These are phyloP conservation scores for Eolophus roseicapilla DNA, from an alignment of 2,113 vertebrate genomes.

Conservation along the genomic window DNA sequence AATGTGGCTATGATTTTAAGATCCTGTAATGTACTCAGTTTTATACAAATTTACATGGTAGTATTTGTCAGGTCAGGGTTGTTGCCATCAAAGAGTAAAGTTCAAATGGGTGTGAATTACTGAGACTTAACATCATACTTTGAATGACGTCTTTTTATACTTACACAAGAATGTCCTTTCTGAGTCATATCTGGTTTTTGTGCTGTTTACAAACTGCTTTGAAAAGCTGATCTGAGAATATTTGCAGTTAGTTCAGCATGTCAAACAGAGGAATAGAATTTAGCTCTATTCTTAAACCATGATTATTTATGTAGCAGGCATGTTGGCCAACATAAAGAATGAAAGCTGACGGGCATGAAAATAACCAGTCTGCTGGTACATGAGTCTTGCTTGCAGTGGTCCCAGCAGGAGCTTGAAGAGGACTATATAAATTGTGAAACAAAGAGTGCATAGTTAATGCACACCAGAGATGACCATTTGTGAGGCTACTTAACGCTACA, in stretches of 20 bases:
- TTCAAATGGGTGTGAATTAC: neutral
- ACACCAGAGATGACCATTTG: neutral
- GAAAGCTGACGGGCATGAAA: constrained; percentile 11
- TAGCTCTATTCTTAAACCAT: constrained; percentile 62
- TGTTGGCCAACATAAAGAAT: constrained; percentile 40
- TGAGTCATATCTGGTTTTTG: constrained; percentile 9
- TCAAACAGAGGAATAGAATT: constrained; percentile 44
- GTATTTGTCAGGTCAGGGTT: neutral
- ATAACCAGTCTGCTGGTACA: neutral
- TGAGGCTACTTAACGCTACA: neutral
- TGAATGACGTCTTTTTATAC: neutral
- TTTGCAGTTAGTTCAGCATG: constrained; percentile 31
- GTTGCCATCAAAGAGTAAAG: neutral
- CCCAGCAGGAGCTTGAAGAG: neutral
- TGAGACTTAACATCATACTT: neutral
- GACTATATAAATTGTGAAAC: neutral
- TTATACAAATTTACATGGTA: neutral
- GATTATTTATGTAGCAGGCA: constrained; percentile 49
- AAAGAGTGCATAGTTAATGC: neutral
- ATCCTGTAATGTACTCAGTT: neutral
- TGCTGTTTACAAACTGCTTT: constrained; percentile 59
- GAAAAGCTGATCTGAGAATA: constrained; percentile 54
- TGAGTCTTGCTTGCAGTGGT: neutral
- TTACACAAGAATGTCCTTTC: neutral
- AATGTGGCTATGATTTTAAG: neutral